Evolutionary conservation across 2,888 invertebrate species (phyloP), one percentile per base, ranked within the genome.

Genomic region (Hartigia nigra): DNA sequence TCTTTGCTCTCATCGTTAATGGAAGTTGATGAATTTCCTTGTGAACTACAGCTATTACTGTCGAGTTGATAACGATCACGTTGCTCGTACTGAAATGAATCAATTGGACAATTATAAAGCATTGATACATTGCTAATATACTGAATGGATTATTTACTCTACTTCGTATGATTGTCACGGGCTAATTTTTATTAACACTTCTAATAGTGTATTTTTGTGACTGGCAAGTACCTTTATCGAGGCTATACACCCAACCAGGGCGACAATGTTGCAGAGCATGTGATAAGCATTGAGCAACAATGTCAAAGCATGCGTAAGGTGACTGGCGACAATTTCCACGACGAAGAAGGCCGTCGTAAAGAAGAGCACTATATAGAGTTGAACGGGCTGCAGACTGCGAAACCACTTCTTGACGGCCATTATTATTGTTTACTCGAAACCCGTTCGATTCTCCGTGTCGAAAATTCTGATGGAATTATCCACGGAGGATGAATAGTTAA

Each of bases 241-340:
- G 75, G 96, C 92, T 86, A 97, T 94, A 88, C 96, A 96, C 55
- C 97, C 96, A 72, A 94, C 92, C 78, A 98, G 94, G 12, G 98
- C 97, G 78, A 98, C 95, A 69, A 98, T 96, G 89, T 98, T 97
- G 92, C 98, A 98, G 77, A 99, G 94, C 94, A 98, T 97, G 92
- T 98, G 98, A 92, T 98, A 98, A 12, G 98, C 96, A 91, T 98
- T 97, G 85, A 98, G 96, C 75, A 98, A 95, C 14, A 98, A 94
- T 0, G 98, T 98, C 76, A 98, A 94, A 1, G 98, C 97, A 92
- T 98, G 97, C 2, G 98, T 97, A 86, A 97, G 93, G 91, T 98
- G 97, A 81, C 98, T 97, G 12, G 97, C 95, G 84, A 96, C 94
- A 86, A 98, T 93, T 89, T 98, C 96, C 4, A 96, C 95, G 83